Base-by-base conservation (phyloP, 2,797 vertebrate species). In the Loriculus beryllinus region DNA sequence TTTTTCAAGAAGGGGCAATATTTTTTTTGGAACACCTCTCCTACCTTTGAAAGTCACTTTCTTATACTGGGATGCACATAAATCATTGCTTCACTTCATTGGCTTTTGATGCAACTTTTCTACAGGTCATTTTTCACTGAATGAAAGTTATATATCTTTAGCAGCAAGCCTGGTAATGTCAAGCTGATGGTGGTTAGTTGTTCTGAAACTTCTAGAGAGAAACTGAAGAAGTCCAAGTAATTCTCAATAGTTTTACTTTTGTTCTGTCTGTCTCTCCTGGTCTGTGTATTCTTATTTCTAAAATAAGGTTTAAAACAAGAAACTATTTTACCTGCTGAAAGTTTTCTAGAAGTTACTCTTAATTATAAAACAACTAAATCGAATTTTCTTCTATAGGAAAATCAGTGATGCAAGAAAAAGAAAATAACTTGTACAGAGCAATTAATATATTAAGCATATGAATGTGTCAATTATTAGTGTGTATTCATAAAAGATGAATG, bases 21-120 rank as follows among this genome's bases (percentile, higher is more conserved):
- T 47, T 84, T 81, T 90, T 90, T 92, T 91, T n/a, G 91, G 63
- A 96, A 88, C 64, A 86, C 33, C 12, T 54, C 54, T 83, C 51
- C 81, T 69, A 62, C 40, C 39, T 88, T 94, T 91, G 47, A 86
- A 89, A 91, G 60, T 95, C 54, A 77, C 77, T 97, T 95, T 92
- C 68, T 75, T 15, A 76, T 88, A 67, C n/a, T 65, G 64, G 35
- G 37, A 88, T 92, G 33, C 62, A 83, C 40, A 84, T 88, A 95
- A 96, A 96, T 92, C 84, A 86, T 92, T 93, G 79, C 33, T 77
- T 90, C 77, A 69, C 49, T 90, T 72, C 76, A 94, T 47, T 93
- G 83, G 63, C 51, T 97, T 87, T 80, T 86, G 88, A 86, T 88
- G 91, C 39, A 92, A 52, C 7, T 94, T 93, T 93, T 87, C 77